Percentiles rank a stretch among this genome's conserved stretches.
phyloP scores from a whole-genome alignment of 2,113 vertebrate genomes.

The Aphelocoma coerulescens region DNA sequence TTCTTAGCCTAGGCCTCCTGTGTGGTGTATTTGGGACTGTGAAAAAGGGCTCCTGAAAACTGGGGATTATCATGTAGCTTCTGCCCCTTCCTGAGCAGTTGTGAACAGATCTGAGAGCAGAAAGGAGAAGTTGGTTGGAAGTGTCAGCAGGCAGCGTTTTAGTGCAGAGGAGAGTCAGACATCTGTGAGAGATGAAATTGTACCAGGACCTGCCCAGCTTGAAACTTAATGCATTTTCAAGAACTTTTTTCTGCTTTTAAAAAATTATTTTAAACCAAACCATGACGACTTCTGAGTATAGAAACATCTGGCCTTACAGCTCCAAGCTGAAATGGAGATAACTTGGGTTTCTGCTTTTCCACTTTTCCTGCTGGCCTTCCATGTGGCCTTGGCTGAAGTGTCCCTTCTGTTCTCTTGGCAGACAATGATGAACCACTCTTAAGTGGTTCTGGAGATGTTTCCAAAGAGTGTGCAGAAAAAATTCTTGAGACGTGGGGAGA shows the following conservation, averaged over 20 bases:
- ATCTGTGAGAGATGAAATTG: neutral
- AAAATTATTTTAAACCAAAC: neutral
- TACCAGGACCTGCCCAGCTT: neutral
- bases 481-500: slow-evolving; percentile 99
- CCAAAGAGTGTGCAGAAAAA: slow-evolving; percentile 98
- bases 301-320: neutral
- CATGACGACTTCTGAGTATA: neutral
- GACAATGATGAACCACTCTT: slow-evolving; percentile 97
- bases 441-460: slow-evolving; percentile 97
- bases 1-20: neutral
- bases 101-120: neutral
- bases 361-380: neutral
- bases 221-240: neutral
- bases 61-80: neutral
- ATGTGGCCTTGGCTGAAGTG: neutral
- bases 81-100: neutral
- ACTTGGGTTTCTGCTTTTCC: neutral
- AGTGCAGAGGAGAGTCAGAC: neutral
- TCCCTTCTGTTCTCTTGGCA: slow-evolving; percentile 62
- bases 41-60: neutral
- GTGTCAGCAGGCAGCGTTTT: neutral
- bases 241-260: neutral
- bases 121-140: neutral
- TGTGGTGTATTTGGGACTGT: neutral
- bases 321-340: neutral